Conservation (phyloP, 2,113 vertebrate genomes). For the Dendrocopos noguchii region DNA sequence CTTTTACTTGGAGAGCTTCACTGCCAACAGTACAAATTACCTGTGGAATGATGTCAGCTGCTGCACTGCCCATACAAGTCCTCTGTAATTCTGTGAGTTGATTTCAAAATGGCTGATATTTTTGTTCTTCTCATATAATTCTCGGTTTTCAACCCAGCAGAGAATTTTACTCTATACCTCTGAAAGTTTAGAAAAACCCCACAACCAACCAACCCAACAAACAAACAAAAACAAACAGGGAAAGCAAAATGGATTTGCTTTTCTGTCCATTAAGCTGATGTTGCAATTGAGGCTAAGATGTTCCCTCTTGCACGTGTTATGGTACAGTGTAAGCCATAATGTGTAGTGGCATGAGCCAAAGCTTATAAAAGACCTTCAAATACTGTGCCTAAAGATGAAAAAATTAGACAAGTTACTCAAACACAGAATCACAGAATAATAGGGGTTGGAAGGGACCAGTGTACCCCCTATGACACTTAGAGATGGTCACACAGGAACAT, state of each 20-base stretch:
- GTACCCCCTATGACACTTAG: too few species aligned
- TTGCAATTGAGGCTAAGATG: not conserved
- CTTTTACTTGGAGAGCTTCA: not conserved
- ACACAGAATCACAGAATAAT: too few species aligned
- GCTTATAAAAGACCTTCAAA: not conserved
- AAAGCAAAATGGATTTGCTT: not conserved
- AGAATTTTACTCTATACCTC: not conserved
- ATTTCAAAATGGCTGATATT: not conserved
- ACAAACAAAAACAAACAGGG: not conserved
- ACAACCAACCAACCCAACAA: too few species aligned
- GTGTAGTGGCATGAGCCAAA: not conserved
- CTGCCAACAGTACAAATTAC: not conserved
- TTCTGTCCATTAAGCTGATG: not conserved
- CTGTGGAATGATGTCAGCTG: not conserved
- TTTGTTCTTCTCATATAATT: not conserved
- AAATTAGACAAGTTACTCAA: not conserved
- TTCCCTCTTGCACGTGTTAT: not conserved
- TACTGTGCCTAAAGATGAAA: not conserved
- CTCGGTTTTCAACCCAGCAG: not conserved
- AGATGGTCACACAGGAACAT: too few species aligned
- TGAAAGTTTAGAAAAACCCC: not conserved
- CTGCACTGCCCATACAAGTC: not conserved
- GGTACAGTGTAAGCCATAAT: not conserved
- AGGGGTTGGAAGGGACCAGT: too few species aligned
- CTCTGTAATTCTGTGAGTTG: not conserved